Evolutionary conservation across 2,797 vertebrate genomes (phyloP).

Genomic region (Pangasius mekongensis): DNA sequence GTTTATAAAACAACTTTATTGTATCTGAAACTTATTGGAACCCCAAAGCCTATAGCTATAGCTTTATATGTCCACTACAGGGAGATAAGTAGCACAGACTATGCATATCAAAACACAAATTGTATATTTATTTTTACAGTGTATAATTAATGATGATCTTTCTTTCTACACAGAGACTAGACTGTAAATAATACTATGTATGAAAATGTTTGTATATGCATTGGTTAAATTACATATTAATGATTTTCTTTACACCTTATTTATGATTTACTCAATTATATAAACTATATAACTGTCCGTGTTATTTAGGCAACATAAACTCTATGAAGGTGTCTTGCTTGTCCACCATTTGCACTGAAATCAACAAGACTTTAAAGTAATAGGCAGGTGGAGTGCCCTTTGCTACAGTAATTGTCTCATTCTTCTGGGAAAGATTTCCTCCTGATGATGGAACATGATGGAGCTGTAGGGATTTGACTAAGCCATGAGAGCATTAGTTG

Average conservation of each 20-base stretch:
- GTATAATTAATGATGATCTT: slow-evolving; percentile 4
- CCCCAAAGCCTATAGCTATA: background rate
- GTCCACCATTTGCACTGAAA: background rate
- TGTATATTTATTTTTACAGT: background rate
- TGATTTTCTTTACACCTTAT: slow-evolving; percentile 1
- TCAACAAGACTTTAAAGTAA: background rate
- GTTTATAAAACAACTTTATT: slow-evolving; percentile 15
- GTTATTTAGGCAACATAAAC: background rate
- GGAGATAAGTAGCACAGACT: background rate
- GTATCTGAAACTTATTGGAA: slow-evolving; percentile 1
- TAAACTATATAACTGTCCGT: background rate
- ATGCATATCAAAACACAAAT: background rate
- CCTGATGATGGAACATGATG: slow-evolving; percentile 7
- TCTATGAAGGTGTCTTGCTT: background rate
- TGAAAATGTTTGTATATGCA: background rate
- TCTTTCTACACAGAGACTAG: background rate
- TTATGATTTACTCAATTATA: background rate
- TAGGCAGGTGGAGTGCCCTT: background rate
- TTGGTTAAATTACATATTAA: background rate
- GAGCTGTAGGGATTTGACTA: slow-evolving; percentile 1
- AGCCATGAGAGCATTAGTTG: background rate
- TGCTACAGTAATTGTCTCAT: background rate
- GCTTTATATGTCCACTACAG: background rate
- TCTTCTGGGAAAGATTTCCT: background rate
- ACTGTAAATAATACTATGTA: slow-evolving; percentile 23